Evolutionary conservation across 2,113 vertebrate genomes (phyloP), one percentile per base, ranked within the genome.

Genomic region (Mellivora capensis): DNA sequence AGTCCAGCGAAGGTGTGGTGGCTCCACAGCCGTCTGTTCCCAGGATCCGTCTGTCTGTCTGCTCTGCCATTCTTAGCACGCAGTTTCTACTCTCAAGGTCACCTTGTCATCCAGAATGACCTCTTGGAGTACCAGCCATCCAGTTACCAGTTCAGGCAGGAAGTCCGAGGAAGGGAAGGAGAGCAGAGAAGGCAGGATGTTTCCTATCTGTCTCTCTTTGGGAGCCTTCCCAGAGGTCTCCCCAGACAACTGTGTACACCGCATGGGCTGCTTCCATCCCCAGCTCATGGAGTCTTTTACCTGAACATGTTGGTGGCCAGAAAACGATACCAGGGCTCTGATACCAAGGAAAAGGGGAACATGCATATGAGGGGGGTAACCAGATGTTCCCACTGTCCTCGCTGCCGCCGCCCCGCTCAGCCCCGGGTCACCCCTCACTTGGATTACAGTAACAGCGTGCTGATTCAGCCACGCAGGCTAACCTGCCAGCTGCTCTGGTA

Each of bases 281-380:
- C n/a, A 39, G 31, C 59, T 79, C 52, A 29, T 8, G 25, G 5
- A 23, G 15, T 57, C 67, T 77, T 81, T 59, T 59, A 69, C 47
- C 14, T 23, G 85, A 15, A 31, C 5, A 12, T 3, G 13, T 9
- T 20, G 3, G 64, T 72, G 77, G 21, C 20, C 34, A 21, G 34
- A 23, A 37, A 39, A 18, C 3, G n/a, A 18, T 69, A 59, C 21
- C 9, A 25, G 47, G 37, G 7, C 71, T 85, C 34, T 39, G 64
- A 21, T 21, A 13, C 37, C 54, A 39, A 80, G 72, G 89, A 80
- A 29, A 57, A 42, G 79, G 57, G 27, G 37, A n/a, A 14, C 0
- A 0, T 84, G 21, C 21, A 12, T 13, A 0, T 39, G 57, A 6
- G 21, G 3, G 23, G 9, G 4, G n/a, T 67, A 67, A 9, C 10